Evolutionary conservation across 1,140 invertebrate species (phyloP).

Genomic region (Drosophila eugracilis): DNA sequence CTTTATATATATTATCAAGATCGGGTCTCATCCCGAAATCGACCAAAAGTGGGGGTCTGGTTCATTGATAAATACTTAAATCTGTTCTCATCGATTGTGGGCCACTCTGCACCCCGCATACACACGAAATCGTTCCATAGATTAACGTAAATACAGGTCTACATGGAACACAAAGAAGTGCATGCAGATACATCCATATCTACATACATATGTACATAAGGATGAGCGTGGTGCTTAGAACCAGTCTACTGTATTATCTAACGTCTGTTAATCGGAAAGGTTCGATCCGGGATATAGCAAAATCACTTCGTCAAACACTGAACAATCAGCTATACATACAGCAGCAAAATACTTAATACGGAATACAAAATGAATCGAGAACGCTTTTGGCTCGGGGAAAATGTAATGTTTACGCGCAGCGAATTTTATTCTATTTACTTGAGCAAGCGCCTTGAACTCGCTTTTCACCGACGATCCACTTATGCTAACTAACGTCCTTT

Average conservation of each 20-base stretch:
- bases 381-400: constrained; percentile 32
- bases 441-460: constrained; percentile 59
- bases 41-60: not conserved
- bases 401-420: constrained; percentile 47
- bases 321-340: constrained; percentile 21
- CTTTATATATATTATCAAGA: constrained; percentile 10
- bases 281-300: constrained; percentile 13
- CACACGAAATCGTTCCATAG: constrained; percentile 27
- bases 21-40: constrained; percentile 24
- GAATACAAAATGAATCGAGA: constrained; percentile 26
- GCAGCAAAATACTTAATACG: no score
- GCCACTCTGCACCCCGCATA: constrained; percentile 20
- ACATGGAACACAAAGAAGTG: constrained; percentile 17
- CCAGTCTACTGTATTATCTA: constrained; percentile 47
- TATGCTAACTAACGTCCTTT: constrained; percentile 49
- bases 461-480: constrained; percentile 52
- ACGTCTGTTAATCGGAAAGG: constrained; percentile 30
- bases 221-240: constrained; percentile 1
- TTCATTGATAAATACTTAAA: constrained; percentile 31
- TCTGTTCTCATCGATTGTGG: constrained; percentile 48
- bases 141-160: constrained; percentile 17
- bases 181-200: constrained; percentile 19
- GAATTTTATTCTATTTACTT: constrained; percentile 60
- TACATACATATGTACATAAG: constrained; percentile 21
- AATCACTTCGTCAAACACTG: constrained; percentile 10